Base-by-base conservation (phyloP, 1,140 invertebrate genomes). In the Hycleus cichorii region DNA sequence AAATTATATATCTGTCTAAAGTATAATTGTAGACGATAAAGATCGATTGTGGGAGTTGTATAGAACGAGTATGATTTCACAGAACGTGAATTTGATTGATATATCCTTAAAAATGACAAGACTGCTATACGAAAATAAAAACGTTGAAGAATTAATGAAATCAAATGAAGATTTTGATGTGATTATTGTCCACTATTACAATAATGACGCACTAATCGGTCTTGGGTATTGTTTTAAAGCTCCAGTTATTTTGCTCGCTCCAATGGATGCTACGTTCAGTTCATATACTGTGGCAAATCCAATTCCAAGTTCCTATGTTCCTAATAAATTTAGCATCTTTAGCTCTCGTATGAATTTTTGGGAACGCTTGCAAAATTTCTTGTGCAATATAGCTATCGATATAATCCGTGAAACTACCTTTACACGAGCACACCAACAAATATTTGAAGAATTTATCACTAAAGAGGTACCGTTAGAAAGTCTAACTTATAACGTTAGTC, bases 171-270 rank as follows among this genome's bases (percentile, higher is more conserved):
- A 76, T 32, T 79, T 69, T 55, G 77, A 79, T 64, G 49, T 75
- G 0, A 70, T 79, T 4, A 63, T 79, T 8, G 50, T 74, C 2
- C 75, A 77, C 43, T 63, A 71, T 24, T 77, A 78, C 44, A 68
- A 75, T 38, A 72, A 72, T 10, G 75, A 78, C 40, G 74, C 73
- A 1, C 47, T 32, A 32, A 32, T 32, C 2, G 32, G 32, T 32
- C 32, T 32, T 32, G 32, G 32, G 0, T 32, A 32, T 32, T 7
- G 7, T 32, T 32, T 32, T 32, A 32, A 32, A 32, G 7, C 32
- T 5, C 32, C 32, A 0, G 3, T 32, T 0, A 7, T 32, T 32
- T 32, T 32, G 7, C 32, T 32, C 4, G 4, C 32, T 4, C 4
- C 32, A 32, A 32, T 32, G 32, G 32, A 32, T 32, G 32, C 32